Evolutionary conservation across 2,888 invertebrate genomes (phyloP).

Genomic region (Oegoconia quadripuncta): DNA sequence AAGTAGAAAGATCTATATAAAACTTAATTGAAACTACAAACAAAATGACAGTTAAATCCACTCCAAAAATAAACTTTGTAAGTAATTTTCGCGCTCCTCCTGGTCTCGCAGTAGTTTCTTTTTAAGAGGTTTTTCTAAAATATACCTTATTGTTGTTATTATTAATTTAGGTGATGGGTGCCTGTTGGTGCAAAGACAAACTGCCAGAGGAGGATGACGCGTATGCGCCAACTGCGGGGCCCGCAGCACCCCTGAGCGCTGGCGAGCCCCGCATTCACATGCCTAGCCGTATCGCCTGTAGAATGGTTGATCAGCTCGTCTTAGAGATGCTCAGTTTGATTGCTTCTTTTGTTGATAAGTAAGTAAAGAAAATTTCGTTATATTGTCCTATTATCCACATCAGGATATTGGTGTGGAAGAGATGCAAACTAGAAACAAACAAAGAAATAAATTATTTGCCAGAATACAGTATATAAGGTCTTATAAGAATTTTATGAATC

Average conservation of each 20-base stretch:
- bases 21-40: no score
- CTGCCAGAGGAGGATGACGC: constrained; percentile 67
- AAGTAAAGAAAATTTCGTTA: not conserved
- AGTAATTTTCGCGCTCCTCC: no score
- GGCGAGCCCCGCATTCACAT: constrained; percentile 28
- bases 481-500: no score
- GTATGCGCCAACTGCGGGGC: constrained; percentile 43
- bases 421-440: no score
- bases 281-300: constrained; percentile 48
- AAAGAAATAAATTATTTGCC: no score
- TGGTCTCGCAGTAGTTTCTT: no score
- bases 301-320: constrained; percentile 84
- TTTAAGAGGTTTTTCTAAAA: no score
- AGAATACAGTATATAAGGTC: no score
- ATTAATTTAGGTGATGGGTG: constrained; percentile 84
- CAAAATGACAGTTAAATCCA: no score
- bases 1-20: no score
- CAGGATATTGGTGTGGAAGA: not conserved
- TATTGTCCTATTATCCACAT: not conserved
- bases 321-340: constrained; percentile 89
- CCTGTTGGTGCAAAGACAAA: constrained; percentile 86
- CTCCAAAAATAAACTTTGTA: no score
- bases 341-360: constrained; percentile 65
- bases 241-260: constrained; percentile 23
- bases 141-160: no score